phyloP scores from a whole-genome alignment of 1,140 invertebrate genomes.

The Sweltsa coloradensis region DNA sequence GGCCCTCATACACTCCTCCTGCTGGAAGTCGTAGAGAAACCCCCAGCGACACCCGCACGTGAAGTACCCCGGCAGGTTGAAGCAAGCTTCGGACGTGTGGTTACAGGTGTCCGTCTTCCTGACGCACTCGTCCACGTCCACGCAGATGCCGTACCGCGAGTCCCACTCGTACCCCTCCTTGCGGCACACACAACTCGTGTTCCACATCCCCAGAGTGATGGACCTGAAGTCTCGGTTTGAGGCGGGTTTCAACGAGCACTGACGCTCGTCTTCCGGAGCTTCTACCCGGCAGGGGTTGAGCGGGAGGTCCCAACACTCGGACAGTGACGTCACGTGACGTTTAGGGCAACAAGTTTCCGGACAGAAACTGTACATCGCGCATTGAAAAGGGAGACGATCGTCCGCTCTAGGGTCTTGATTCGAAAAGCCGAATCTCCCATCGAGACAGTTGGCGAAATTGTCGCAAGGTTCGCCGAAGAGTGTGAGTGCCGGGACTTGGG shows the following conservation, averaged over 20 bases:
- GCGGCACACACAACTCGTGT: conserved; percentile 41
- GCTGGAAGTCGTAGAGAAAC: conserved; percentile 25
- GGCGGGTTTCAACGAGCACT: conserved; percentile 32
- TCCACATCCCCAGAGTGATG: conserved; percentile 40
- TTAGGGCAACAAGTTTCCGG: conserved; percentile 44
- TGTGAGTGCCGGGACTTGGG: conserved; percentile 32
- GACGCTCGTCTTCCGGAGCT: conserved; percentile 16
- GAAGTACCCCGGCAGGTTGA: conserved; percentile 41
- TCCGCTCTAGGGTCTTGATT: conserved; percentile 39
- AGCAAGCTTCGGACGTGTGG: conserved; percentile 31
- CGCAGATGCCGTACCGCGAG: conserved; percentile 41
- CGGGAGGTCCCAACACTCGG: conserved; percentile 27
- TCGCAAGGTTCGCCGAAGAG: conserved; percentile 41
- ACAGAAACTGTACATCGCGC: conserved; percentile 50
- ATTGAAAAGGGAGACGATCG: conserved; percentile 39
- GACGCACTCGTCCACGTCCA: conserved; percentile 49
- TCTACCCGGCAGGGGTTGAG: conserved; percentile 33
- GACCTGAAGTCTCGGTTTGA: conserved; percentile 38
- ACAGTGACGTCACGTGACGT: conserved; percentile 29
- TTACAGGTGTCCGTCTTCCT: conserved; percentile 31
- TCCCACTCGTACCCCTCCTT: conserved; percentile 38
- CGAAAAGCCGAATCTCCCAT: conserved; percentile 23
- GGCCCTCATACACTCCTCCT: conserved; percentile 18
- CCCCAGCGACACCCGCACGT: conserved; percentile 36
- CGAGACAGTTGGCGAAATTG: conserved; percentile 43